These are phyloP conservation scores for Odontophorus gujanensis DNA, from an alignment of 2,113 vertebrate genomes.

Conservation along the genomic window DNA sequence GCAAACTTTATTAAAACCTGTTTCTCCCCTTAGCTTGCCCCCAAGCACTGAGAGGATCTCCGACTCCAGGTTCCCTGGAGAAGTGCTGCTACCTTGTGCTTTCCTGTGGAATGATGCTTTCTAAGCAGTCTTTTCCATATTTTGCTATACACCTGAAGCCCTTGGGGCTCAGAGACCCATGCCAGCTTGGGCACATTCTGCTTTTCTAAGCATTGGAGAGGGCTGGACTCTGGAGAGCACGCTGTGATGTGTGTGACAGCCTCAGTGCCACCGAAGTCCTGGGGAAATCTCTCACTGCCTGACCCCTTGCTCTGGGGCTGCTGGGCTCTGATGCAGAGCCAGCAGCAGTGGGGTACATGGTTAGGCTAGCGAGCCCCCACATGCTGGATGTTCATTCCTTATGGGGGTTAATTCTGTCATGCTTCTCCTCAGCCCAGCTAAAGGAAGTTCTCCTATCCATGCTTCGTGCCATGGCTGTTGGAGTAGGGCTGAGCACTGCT, in stretches of 20 bases:
- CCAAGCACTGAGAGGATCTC: not conserved
- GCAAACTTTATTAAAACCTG: not conserved
- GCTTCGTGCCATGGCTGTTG: not conserved
- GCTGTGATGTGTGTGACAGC: not conserved
- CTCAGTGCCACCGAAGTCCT: fast-evolving
- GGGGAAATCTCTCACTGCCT: not conserved
- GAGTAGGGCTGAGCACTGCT: not conserved
- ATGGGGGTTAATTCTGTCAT: fast-evolving
- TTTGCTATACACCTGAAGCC: not conserved
- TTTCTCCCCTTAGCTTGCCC: not conserved
- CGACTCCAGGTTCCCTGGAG: not conserved
- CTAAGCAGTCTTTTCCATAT: not conserved
- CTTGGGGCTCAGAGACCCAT: fast-evolving
- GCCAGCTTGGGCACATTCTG: fast-evolving
- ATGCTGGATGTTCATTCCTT: not conserved
- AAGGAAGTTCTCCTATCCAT: not conserved
- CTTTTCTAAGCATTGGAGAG: not conserved
- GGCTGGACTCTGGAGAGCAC: fast-evolving
- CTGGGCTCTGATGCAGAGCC: not conserved
- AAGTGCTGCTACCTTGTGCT: fast-evolving
- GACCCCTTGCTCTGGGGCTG: not conserved
- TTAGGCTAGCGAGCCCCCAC: not conserved
- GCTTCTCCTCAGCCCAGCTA: not conserved
- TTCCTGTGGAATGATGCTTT: not conserved
- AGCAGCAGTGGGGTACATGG: not conserved